Evolutionary conservation across 2,888 invertebrate species (phyloP).

Genomic region (Drosophila nr. perissopoda): DNA sequence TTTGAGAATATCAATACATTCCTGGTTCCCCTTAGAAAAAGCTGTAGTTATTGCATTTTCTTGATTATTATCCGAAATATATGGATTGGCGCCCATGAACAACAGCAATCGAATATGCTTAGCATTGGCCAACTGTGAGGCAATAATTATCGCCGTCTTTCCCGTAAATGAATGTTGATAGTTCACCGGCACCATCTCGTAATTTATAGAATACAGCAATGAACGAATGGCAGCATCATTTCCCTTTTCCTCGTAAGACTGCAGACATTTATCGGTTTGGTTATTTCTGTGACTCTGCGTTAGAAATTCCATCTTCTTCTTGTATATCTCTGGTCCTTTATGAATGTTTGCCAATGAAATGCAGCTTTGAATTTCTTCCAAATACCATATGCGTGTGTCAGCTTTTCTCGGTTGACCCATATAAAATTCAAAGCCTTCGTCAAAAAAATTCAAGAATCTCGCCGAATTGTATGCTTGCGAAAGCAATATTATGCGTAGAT

Average conservation of each 20-base stretch:
- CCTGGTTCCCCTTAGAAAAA: slow-evolving; percentile 31
- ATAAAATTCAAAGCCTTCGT: slow-evolving; percentile 42
- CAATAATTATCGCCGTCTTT: slow-evolving; percentile 60
- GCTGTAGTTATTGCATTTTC: slow-evolving; percentile 55
- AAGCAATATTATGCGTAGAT: slow-evolving; percentile 57
- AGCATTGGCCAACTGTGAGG: slow-evolving; percentile 48
- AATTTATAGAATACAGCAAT: slow-evolving; percentile 58
- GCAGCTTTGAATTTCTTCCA: slow-evolving; percentile 53
- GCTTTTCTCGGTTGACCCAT: neutral
- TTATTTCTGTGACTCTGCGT: slow-evolving; percentile 41
- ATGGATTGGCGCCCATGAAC: slow-evolving; percentile 66
- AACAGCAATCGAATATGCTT: slow-evolving; percentile 57
- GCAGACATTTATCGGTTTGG: slow-evolving; percentile 59
- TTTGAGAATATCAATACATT: slow-evolving; percentile 56
- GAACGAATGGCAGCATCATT: slow-evolving; percentile 51
- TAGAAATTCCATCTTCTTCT: slow-evolving; percentile 29
- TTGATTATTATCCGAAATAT: slow-evolving; percentile 40
- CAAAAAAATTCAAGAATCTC: slow-evolving; percentile 47
- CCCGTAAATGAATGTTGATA: slow-evolving; percentile 64
- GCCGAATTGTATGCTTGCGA: slow-evolving; percentile 25
- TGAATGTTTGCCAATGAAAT: slow-evolving; percentile 35
- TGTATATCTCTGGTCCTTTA: slow-evolving; percentile 41
- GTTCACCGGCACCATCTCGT: slow-evolving; percentile 59
- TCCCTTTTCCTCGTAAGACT: slow-evolving; percentile 59
- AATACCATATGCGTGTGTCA: slow-evolving; percentile 38